Evolutionary conservation across 2,113 vertebrate genomes (phyloP).

Genomic region (Zosterops borbonicus): DNA sequence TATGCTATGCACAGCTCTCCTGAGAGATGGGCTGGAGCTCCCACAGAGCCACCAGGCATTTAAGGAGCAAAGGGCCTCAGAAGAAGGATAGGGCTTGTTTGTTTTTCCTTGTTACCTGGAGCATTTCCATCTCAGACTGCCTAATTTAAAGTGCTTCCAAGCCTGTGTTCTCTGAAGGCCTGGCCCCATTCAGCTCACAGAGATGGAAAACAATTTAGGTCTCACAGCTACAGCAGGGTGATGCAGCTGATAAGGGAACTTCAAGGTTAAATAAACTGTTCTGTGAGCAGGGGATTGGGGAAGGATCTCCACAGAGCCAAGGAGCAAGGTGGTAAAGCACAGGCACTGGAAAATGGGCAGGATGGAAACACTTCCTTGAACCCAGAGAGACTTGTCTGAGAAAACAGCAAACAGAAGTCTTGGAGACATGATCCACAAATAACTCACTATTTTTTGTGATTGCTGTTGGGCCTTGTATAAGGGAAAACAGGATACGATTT

Average conservation of each 20-base stretch:
- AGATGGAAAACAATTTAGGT: slow-evolving; percentile 60
- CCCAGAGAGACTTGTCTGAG: background rate
- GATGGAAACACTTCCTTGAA: background rate
- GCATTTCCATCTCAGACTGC: slow-evolving; percentile 5
- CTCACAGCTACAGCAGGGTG: slow-evolving; percentile 12
- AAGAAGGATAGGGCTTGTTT: background rate
- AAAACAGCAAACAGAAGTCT: background rate
- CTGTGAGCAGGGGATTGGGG: background rate
- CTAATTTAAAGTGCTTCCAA: slow-evolving; percentile 34
- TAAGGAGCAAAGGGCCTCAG: background rate
- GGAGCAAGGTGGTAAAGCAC: background rate
- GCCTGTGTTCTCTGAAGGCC: slow-evolving; percentile 10
- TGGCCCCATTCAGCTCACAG: slow-evolving; percentile 46
- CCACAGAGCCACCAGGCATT: background rate
- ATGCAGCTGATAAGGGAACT: slow-evolving; percentile 55
- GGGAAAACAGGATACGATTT: background rate
- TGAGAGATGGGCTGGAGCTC: background rate
- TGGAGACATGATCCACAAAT: background rate
- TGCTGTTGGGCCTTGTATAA: background rate
- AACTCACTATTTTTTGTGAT: background rate
- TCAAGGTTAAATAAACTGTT: slow-evolving; percentile 63
- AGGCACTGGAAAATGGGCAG: background rate
- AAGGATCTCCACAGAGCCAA: background rate
- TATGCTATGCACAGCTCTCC: background rate
- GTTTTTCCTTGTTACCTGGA: slow-evolving; percentile 20